Conservation (phyloP, 35 echinoderm and acorn worm species). For the Apostichopus japonicus region DNA sequence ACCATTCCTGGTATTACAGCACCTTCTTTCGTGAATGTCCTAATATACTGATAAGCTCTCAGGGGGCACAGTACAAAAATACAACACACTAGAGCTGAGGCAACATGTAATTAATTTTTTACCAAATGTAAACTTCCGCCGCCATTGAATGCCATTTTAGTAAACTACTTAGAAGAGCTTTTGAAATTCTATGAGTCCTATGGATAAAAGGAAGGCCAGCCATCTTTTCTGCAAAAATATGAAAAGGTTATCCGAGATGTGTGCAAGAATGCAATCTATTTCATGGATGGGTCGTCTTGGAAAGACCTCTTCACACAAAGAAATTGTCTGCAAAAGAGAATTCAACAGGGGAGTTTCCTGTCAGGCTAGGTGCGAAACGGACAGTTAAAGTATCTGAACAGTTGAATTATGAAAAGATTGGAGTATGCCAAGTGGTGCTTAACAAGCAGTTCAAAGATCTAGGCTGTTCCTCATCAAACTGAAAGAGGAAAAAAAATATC, state of each 20-base stretch:
- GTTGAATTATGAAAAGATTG: neutral
- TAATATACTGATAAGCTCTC: neutral
- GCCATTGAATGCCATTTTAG: constrained; percentile 37
- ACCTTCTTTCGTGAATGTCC: neutral
- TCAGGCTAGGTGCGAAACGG: neutral
- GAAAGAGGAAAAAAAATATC: neutral
- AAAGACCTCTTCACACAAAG: constrained; percentile 1
- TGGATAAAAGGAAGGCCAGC: constrained; percentile 18
- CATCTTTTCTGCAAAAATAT: constrained; percentile 31
- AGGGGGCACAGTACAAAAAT: neutral
- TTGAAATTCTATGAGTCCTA: constrained; percentile 39
- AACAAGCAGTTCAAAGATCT: constrained; percentile 14
- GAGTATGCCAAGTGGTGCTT: constrained; percentile 7
- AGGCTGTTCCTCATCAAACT: constrained; percentile 7
- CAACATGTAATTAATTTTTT: constrained; percentile 51
- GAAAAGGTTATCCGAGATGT: constrained; percentile 32
- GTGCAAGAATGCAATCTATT: constrained; percentile 26
- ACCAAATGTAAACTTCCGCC: constrained; percentile 39
- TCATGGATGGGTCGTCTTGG: neutral
- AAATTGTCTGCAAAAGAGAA: neutral
- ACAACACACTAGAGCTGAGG: neutral
- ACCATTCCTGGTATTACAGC: neutral
- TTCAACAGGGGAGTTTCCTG: constrained; percentile 8
- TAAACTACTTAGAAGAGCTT: neutral
- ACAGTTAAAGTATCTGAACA: neutral